Base-by-base conservation (phyloP, 1,140 invertebrate species). In the Tetramorium alpestre region DNA sequence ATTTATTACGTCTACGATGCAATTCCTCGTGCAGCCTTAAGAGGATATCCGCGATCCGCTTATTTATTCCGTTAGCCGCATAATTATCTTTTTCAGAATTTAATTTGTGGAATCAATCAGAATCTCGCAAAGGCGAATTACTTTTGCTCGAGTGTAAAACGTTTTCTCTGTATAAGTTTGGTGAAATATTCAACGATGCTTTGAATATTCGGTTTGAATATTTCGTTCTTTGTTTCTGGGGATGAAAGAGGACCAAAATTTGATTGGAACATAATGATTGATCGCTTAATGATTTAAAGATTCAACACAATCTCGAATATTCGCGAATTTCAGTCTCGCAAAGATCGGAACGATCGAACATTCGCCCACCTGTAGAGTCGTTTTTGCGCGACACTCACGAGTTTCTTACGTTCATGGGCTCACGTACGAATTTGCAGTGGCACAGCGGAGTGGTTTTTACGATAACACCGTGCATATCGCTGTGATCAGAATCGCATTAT, bases 341-440 rank as follows among this genome's bases (percentile, higher is more conserved):
- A 38, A 72, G 28, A 76, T n/a, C 13, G 67, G 60, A 41, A 54
- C 60, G 44, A 54, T 88, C 65, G 56, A 58, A 76, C 38, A 22
- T 49, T 76, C 80, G 67, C 56, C 88, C 88, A 89, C 88, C 88
- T 89, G 88, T 89, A 60, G 88, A 89, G 87, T 80, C 67, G 87
- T 78, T 89, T 89, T 89, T 82, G 44, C 65, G 11, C 54, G 22
- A 33, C 49, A 70, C 28, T 76, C 77, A 33, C 47, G 65, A 58
- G 76, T 70, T 89, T 88, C 88, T 89, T 88, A 89, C 49, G 51
- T 85, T 72, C 72, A 54, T 77, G 49, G 56, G 33, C 28, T 33
- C 54, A 51, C 73, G 58, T 60, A 65, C 25, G 33, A 67, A 22
- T 73, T 41, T 47, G 25, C 56, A 28, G 8, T 8, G 47, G 11